Evolutionary conservation across 2,888 invertebrate species (phyloP).

Genomic region (Lepas anatifera): DNA sequence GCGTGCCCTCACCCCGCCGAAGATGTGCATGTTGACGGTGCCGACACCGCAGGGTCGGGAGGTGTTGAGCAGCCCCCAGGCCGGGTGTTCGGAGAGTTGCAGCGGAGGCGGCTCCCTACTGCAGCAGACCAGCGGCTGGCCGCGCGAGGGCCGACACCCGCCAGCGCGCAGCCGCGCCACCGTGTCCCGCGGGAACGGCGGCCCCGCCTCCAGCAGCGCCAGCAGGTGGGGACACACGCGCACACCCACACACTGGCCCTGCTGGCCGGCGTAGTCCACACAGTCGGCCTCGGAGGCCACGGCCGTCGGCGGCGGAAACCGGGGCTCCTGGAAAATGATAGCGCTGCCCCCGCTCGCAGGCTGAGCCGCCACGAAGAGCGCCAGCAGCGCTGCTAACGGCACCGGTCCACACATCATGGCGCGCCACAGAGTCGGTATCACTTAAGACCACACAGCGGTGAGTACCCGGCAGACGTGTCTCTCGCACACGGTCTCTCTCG

Average conservation of each 20-base stretch:
- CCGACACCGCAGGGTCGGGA: not conserved
- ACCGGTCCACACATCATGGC: no score
- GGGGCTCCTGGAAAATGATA: not conserved
- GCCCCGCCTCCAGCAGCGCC: not conserved
- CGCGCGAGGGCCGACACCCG: not conserved
- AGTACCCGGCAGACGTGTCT: no score
- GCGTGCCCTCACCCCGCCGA: not conserved
- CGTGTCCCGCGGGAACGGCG: not conserved
- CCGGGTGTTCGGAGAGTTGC: not conserved
- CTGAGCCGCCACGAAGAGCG: no score
- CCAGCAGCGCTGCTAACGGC: no score
- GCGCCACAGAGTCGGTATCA: no score
- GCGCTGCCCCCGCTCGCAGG: not conserved
- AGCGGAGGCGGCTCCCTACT: not conserved
- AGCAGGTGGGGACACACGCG: not conserved
- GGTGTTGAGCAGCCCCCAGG: not conserved
- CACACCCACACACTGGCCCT: not conserved
- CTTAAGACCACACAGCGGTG: no score
- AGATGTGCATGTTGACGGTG: not conserved
- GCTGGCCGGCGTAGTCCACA: not conserved
- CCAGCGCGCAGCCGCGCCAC: not conserved
- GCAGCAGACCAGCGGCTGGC: not conserved
- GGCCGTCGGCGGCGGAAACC: not conserved
- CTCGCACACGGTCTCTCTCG: no score
- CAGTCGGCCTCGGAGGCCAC: not conserved